These are phyloP conservation scores for Zeugodacus cucurbitae DNA, from an alignment of 1,140 invertebrate species.

Conservation along the genomic window DNA sequence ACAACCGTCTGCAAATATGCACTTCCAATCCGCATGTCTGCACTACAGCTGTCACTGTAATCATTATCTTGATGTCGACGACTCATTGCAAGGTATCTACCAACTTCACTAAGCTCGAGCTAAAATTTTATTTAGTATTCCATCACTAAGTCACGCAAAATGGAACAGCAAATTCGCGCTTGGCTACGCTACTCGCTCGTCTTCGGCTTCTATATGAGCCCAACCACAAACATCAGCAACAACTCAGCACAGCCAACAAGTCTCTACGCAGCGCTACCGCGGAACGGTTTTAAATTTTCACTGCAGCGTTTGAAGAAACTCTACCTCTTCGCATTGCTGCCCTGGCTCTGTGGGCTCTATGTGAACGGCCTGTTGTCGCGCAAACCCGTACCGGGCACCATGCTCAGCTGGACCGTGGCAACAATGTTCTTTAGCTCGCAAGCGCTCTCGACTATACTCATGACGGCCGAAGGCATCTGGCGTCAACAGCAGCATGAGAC, in stretches of 20 bases:
- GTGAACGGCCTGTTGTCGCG: background rate
- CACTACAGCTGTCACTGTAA: background rate
- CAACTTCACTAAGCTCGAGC: background rate
- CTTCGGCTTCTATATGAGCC: background rate
- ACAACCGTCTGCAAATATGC: too few species aligned
- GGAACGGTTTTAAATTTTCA: background rate
- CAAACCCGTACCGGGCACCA: background rate
- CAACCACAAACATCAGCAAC: background rate
- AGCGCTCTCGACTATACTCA: background rate
- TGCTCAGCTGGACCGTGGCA: background rate
- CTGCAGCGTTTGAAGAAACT: background rate
- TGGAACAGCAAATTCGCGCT: background rate
- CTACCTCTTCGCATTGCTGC: background rate
- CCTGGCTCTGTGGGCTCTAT: background rate
- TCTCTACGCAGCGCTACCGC: background rate
- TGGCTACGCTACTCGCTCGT: background rate
- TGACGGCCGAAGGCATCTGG: background rate
- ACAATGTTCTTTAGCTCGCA: slow-evolving; percentile 19
- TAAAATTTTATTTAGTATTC: background rate
- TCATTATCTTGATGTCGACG: background rate
- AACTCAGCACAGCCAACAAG: background rate
- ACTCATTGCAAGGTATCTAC: background rate
- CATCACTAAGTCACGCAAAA: background rate
- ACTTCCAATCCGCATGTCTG: background rate
- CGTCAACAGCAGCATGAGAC: slow-evolving; percentile 5